Evolutionary conservation across 2,797 vertebrate species (phyloP).

Genomic region (Carcharodon carcharias): DNA sequence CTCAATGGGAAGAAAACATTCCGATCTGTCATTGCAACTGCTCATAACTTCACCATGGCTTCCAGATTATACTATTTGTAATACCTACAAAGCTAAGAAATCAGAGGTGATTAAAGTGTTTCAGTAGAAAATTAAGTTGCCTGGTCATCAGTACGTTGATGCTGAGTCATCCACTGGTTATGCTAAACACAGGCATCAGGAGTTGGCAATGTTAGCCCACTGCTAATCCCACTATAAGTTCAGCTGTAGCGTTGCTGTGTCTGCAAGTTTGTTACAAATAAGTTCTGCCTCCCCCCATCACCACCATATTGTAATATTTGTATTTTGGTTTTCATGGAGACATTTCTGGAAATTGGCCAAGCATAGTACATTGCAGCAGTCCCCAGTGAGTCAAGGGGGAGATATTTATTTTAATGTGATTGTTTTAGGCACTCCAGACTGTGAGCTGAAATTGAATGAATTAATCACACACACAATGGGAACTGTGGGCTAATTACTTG

Average conservation of each 20-base stretch:
- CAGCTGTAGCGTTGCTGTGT: neutral
- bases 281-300: neutral
- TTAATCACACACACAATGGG: slow-evolving; percentile 12
- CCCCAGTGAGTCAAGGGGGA: neutral
- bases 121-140: neutral
- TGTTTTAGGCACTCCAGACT: slow-evolving; percentile 20
- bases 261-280: neutral
- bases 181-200: too few relatives aligned
- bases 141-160: neutral
- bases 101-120: neutral
- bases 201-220: neutral
- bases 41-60: neutral
- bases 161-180: neutral
- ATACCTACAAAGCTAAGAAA: neutral
- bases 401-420: slow-evolving; percentile 18
- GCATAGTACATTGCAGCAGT: neutral
- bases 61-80: neutral
- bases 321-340: neutral
- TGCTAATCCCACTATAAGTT: neutral
- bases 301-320: neutral
- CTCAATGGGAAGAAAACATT: neutral
- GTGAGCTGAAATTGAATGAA: neutral
- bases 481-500: neutral
- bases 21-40: neutral
- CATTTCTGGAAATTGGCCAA: neutral